phyloP scores from a whole-genome alignment of 2,113 vertebrate genomes.

The Atlantisia rogersi region DNA sequence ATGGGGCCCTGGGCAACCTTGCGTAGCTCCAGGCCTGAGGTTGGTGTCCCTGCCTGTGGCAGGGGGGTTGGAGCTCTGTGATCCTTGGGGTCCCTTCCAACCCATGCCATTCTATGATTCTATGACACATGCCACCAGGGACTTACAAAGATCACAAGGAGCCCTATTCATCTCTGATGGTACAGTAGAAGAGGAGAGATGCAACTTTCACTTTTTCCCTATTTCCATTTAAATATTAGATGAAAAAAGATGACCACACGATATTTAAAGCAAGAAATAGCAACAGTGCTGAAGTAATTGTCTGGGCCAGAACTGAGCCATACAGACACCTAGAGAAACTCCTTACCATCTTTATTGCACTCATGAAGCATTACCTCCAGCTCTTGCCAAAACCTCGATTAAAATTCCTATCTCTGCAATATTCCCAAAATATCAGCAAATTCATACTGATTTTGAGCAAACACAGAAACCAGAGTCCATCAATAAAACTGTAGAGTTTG shows the following conservation, averaged over 20 bases:
- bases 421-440: conserved; percentile 9
- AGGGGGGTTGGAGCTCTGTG: too few relatives aligned
- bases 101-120: too few relatives aligned
- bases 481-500: not conserved
- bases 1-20: too few relatives aligned
- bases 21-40: too few relatives aligned
- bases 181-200: not conserved
- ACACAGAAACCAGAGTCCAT: not conserved
- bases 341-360: not conserved
- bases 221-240: not conserved
- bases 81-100: too few relatives aligned
- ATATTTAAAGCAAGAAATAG: not conserved
- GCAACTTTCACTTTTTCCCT: not conserved
- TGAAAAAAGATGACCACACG: not conserved
- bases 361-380: not conserved
- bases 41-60: too few relatives aligned
- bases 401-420: conserved; percentile 4
- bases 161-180: not conserved
- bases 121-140: not conserved
- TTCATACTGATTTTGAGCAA: not conserved
- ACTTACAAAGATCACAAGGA: not conserved
- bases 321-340: not conserved
- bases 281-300: not conserved
- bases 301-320: not conserved
- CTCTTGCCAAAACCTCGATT: not conserved